A percentile compares a stretch with the other conserved stretches of the same genome.
Evolutionary conservation across 2,113 vertebrate species (phyloP).

Genomic region (Rhinopithecus roxellana): DNA sequence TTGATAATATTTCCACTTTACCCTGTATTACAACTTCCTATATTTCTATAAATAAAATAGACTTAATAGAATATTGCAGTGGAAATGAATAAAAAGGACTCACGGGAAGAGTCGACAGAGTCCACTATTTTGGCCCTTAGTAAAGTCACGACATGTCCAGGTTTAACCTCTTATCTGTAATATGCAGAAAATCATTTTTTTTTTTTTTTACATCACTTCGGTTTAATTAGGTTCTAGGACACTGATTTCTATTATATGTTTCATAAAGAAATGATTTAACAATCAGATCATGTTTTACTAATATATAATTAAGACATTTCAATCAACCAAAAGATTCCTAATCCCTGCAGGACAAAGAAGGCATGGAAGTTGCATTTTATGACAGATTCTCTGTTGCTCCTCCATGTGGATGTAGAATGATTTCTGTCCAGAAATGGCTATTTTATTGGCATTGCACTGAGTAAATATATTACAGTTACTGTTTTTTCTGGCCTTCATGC

Average conservation of each 20-base stretch:
- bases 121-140: not conserved
- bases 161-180: not conserved
- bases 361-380: not conserved
- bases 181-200: not conserved
- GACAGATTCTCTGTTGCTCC: not conserved
- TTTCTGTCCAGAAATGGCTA: not conserved
- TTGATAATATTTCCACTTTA: slow-evolving; percentile 14
- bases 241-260: not conserved
- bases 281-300: not conserved
- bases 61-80: not conserved
- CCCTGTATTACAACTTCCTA: not conserved
- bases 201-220: not conserved
- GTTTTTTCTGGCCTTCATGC: not conserved
- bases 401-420: not conserved
- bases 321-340: not conserved
- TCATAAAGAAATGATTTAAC: not conserved
- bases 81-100: not conserved
- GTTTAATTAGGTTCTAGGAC: not conserved
- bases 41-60: not conserved
- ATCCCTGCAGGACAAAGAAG: not conserved
- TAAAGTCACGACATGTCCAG: not conserved
- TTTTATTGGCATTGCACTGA: not conserved
- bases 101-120: not conserved
- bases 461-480: not conserved
- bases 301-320: not conserved